Conservation (phyloP, 2,113 vertebrate species). For the Trachemys scripta region DNA sequence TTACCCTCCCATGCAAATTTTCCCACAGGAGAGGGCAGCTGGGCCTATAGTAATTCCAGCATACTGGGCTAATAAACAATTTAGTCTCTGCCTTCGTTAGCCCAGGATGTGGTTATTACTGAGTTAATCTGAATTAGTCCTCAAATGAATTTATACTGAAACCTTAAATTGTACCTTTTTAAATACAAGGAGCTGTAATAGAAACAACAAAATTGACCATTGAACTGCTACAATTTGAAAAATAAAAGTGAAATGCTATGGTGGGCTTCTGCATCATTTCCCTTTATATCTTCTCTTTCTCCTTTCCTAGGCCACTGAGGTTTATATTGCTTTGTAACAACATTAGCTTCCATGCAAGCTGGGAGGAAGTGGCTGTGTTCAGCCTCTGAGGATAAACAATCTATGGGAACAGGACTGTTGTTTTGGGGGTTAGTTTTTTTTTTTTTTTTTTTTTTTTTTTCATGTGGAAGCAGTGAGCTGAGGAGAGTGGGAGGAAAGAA, state of each 20-base stretch:
- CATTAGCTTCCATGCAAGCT: background rate
- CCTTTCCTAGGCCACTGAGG: background rate
- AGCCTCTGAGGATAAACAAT: background rate
- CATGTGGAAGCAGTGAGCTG: background rate
- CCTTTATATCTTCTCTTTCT: background rate
- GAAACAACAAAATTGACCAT: background rate
- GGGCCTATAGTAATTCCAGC: background rate
- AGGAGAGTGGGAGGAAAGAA: background rate
- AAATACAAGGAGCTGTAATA: background rate
- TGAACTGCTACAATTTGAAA: background rate
- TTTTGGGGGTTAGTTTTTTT: background rate
- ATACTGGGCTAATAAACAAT: background rate
- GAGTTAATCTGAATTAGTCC: background rate
- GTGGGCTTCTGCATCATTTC: background rate
- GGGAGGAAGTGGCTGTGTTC: background rate
- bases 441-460: accelerated
- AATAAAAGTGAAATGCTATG: background rate
- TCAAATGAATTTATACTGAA: background rate
- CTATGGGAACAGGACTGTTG: background rate
- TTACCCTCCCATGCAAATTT: background rate
- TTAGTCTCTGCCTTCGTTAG: background rate
- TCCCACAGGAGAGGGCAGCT: background rate
- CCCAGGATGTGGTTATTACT: background rate
- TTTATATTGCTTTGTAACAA: background rate
- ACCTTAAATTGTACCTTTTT: background rate